phyloP scores from a whole-genome alignment of 2,888 invertebrate genomes.

The Siphlonurus alternatus region DNA sequence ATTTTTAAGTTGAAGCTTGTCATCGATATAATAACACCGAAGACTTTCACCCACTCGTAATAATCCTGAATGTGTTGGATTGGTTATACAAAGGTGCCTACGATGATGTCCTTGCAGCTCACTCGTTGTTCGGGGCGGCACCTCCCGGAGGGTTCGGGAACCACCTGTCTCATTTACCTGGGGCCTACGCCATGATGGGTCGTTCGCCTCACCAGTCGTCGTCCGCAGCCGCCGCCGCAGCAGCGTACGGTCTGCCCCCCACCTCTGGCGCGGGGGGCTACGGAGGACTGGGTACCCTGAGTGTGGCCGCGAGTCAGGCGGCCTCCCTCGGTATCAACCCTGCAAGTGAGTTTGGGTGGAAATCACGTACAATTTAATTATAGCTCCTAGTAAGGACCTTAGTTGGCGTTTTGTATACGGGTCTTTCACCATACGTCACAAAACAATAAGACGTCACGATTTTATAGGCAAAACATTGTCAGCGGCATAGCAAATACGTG shows the following conservation, averaged over 20 bases:
- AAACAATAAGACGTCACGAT: too few species aligned
- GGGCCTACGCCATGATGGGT: constrained; percentile 27
- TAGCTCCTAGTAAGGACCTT: not conserved
- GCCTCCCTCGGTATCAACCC: constrained; percentile 64
- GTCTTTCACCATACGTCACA: too few species aligned
- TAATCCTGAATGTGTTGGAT: too few species aligned
- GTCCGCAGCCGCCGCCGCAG: constrained; percentile 20
- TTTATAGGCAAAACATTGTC: too few species aligned
- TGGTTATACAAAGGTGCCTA: too few species aligned
- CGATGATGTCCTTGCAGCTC: not conserved
- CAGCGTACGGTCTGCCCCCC: constrained; percentile 15
- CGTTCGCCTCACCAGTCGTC: constrained; percentile 16
- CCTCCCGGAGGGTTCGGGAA: constrained; percentile 24
- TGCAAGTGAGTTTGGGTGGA: constrained; percentile 25
- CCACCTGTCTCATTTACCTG: constrained; percentile 25
- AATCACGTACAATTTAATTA: too few species aligned
- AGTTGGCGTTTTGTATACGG: too few species aligned
- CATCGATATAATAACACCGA: too few species aligned
- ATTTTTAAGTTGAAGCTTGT: too few species aligned
- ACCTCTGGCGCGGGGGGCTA: constrained; percentile 19
- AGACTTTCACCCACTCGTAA: too few species aligned
- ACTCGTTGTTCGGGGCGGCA: constrained; percentile 22
- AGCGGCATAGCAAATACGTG: too few species aligned
- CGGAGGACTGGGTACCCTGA: constrained; percentile 41
- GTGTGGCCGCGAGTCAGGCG: constrained; percentile 72